phyloP scores from a whole-genome alignment of 2,797 vertebrate genomes.

The Peromyscus eremicus region DNA sequence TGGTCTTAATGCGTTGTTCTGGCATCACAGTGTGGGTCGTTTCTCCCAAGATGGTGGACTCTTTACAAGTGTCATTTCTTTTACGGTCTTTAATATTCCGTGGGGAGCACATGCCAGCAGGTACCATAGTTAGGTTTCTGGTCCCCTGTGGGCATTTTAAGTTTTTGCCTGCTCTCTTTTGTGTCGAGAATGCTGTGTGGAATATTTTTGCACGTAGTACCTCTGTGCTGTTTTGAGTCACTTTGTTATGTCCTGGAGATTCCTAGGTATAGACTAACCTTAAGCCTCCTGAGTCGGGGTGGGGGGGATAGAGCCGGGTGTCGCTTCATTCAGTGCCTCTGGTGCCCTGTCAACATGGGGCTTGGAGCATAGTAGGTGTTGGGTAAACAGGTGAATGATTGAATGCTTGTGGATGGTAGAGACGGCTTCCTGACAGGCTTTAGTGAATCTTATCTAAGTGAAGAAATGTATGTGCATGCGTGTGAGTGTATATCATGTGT shows the following conservation, averaged over 20 bases:
- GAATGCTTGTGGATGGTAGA: background rate
- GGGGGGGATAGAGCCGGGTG: fast-evolving
- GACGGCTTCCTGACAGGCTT: background rate
- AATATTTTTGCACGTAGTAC: background rate
- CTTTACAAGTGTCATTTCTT: background rate
- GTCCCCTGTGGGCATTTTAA: background rate
- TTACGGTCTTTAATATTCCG: background rate
- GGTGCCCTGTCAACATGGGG: fast-evolving
- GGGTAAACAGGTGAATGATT: background rate
- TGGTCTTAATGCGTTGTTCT: fast-evolving
- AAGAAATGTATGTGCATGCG: too few species aligned
- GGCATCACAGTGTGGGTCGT: background rate
- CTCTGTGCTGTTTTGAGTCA: background rate
- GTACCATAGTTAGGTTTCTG: fast-evolving
- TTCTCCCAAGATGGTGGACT: background rate
- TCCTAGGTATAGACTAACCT: background rate
- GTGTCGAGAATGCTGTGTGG: background rate
- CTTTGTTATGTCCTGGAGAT: conserved; percentile 59
- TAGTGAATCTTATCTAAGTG: background rate
- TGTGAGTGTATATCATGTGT: background rate
- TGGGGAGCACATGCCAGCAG: background rate
- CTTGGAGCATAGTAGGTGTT: background rate
- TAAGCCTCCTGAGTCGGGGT: background rate
- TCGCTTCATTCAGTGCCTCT: background rate
- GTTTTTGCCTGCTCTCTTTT: background rate